Evolutionary conservation across 2,888 invertebrate species (phyloP), one percentile per base, ranked within the genome.

Genomic region (Lasius platythorax): DNA sequence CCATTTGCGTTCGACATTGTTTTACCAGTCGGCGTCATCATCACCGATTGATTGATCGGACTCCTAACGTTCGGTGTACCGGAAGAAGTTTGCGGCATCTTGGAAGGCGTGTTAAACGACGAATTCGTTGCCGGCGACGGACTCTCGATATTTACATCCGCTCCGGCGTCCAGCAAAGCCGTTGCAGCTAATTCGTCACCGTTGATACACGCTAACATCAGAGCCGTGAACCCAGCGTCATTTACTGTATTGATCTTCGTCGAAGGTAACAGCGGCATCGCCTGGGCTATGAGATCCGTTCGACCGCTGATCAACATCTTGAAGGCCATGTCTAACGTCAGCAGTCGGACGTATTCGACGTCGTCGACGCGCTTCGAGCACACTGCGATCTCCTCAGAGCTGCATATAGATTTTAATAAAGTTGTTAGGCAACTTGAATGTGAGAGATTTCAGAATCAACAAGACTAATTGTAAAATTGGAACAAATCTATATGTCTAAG

Each of bases 111-210:
- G 12, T 85, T 89, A 2, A 92, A 88, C 0, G 91, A 86, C 66
- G 73, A 72, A 53, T 88, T 91, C 23, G 87, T 85, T 3, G 87
- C 84, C 37, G 93, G 91, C 4, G 96, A 96, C 12, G 97, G 98
- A 15, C 98, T 98, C 95, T 98, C 98, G 1, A 97, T 95, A 93
- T 98, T 98, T 0, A 97, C 96, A 91, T 98, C 97, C 3, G 98
- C 98, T 0, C 98, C 98, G 0, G 97, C 96, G 94, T 98, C 98
- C 53, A 98, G 95, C 43, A 98, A 95, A 92, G 97, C 96, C 74
- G 96, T 95, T 0, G 98, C 97, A 43, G 97, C 97, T 28, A 96
- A 96, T 88, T 98, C 98, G 91, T 98, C 98, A 3, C 98, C 98
- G 12, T 97, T 96, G 37, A 98, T 96, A 72, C 97, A 97, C 0